phyloP scores from a whole-genome alignment of 1,140 invertebrate species.

The Hetaerina americana region DNA sequence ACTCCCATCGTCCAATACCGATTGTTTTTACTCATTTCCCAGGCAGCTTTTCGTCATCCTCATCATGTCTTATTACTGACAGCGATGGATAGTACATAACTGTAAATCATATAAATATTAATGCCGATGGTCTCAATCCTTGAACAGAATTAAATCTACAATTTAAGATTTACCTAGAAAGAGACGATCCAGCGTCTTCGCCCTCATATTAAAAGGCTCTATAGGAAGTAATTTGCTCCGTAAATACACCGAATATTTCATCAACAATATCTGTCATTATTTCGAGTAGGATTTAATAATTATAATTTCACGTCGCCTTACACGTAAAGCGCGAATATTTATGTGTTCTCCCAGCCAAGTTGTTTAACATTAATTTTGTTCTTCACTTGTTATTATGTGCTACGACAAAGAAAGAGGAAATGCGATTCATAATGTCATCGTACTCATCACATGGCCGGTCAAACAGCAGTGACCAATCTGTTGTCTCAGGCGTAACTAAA shows the following conservation, averaged over 20 bases:
- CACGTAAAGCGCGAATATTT: too few species aligned
- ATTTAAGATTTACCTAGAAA: constrained; percentile 4
- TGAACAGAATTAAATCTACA: background rate
- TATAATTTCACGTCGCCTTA: too few species aligned
- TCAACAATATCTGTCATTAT: constrained; percentile 27
- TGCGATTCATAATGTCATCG: too few species aligned
- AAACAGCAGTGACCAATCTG: too few species aligned
- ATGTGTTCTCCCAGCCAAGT: too few species aligned
- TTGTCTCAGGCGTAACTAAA: too few species aligned
- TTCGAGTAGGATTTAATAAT: too few species aligned
- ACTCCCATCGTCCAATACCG: constrained; percentile 30
- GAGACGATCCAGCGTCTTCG: constrained; percentile 1
- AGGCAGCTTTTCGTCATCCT: constrained; percentile 15
- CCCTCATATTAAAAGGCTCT: constrained; percentile 8
- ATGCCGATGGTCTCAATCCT: background rate
- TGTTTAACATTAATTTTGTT: too few species aligned
- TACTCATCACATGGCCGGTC: too few species aligned
- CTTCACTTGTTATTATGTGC: too few species aligned
- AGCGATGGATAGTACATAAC: background rate
- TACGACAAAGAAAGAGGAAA: too few species aligned
- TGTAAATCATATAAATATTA: background rate
- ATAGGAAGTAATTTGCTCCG: constrained; percentile 27
- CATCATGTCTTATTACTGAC: constrained; percentile 18
- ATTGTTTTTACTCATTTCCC: constrained; percentile 22
- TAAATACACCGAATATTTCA: constrained; percentile 39